Evolutionary conservation across 1,140 invertebrate genomes (phyloP).

Genomic region (Penaeus vannamei): DNA sequence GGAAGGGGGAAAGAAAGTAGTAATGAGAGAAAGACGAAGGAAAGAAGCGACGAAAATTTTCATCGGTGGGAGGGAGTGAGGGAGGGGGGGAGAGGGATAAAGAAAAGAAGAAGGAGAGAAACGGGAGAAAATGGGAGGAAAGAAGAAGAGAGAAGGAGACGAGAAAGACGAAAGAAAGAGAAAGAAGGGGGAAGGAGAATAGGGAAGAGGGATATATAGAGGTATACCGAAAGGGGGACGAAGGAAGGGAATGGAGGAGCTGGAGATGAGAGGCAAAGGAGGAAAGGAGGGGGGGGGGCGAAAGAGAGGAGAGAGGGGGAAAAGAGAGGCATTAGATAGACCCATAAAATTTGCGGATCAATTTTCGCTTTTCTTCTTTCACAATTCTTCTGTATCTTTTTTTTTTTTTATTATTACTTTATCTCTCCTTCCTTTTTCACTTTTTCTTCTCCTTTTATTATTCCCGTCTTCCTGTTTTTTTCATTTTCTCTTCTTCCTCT

Average conservation of each 20-base stretch:
- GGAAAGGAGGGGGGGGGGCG: not conserved
- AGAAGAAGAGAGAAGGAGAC: not conserved
- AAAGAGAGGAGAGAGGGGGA: not conserved
- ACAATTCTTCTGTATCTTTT: too few relatives aligned
- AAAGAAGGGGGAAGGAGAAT: not conserved
- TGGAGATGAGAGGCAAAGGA: not conserved
- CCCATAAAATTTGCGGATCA: too few relatives aligned
- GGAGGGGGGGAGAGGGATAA: not conserved
- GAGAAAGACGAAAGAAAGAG: not conserved
- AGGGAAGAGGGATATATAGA: not conserved
- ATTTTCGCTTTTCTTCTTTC: too few relatives aligned
- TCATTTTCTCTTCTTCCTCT: too few relatives aligned
- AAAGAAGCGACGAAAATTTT: not conserved
- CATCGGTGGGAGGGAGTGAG: not conserved
- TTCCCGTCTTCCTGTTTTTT: too few relatives aligned
- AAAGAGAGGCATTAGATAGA: too few relatives aligned
- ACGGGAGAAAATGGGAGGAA: not conserved
- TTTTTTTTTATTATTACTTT: too few relatives aligned
- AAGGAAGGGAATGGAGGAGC: not conserved
- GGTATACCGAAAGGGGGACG: too few relatives aligned
- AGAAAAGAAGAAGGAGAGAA: not conserved
- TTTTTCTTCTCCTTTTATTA: too few relatives aligned
- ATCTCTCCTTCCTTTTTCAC: too few relatives aligned
- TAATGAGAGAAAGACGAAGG: not conserved
- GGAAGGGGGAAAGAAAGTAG: not conserved